Conservation (phyloP, 1,140 invertebrate genomes). For the Odontomachus brunneus region DNA sequence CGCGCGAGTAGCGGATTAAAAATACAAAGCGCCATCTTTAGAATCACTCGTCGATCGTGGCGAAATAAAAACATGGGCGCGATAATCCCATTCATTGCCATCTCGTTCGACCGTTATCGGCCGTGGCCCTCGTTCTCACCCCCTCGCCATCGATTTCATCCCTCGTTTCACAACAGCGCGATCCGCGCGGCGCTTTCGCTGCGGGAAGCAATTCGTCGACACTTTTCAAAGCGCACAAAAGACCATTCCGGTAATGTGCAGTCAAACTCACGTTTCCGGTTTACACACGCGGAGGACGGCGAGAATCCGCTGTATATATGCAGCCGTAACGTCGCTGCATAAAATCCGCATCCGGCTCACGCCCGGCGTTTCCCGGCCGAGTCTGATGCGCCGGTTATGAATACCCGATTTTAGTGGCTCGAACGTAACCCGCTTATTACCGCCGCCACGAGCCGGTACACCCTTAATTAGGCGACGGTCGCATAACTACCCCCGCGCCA, state of each 20-base stretch:
- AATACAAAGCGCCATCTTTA: not conserved
- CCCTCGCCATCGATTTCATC: not conserved
- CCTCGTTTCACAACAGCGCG: not conserved
- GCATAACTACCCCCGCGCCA: slow-evolving; percentile 15
- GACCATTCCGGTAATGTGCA: slow-evolving; percentile 26
- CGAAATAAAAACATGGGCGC: not conserved
- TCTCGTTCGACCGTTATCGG: not conserved
- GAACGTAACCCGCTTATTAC: slow-evolving; percentile 51
- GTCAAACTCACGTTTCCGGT: slow-evolving; percentile 14
- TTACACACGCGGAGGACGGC: not conserved
- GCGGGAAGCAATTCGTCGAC: slow-evolving; percentile 41
- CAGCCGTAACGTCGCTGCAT: slow-evolving; percentile 53
- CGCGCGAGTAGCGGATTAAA: not conserved
- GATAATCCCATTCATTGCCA: slow-evolving; percentile 1
- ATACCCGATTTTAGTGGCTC: slow-evolving; percentile 69
- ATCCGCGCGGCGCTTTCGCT: not conserved
- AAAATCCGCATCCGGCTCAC: slow-evolving; percentile 48
- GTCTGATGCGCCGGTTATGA: slow-evolving; percentile 59
- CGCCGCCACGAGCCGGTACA: slow-evolving; percentile 21
- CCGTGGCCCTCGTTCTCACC: no score
- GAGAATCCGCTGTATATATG: slow-evolving; percentile 31
- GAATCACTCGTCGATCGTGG: not conserved
- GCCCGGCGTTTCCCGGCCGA: slow-evolving; percentile 26
- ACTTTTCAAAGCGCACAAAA: slow-evolving; percentile 47
- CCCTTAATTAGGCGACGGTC: slow-evolving; percentile 65